Percentiles rank a stretch among this genome's conserved stretches.
Conservation (phyloP, 2,797 vertebrate species). For the Benthosema pterotum region DNA sequence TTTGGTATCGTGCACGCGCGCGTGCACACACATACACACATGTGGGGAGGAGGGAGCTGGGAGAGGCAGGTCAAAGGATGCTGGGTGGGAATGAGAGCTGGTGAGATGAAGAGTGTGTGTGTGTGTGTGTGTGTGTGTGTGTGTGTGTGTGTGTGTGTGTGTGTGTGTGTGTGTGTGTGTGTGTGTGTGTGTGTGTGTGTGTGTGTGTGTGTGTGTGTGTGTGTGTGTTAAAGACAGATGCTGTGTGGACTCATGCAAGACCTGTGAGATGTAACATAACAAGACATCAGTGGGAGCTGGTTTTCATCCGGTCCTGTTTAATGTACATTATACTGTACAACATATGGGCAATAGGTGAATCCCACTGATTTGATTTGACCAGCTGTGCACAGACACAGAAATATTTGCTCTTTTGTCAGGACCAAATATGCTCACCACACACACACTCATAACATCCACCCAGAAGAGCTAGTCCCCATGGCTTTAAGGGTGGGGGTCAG, state of each 20-base stretch:
- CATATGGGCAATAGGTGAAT: not conserved
- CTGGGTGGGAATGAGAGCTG: not conserved
- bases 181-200: not conserved
- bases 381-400: slow-evolving; percentile 9
- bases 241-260: not conserved
- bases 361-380: slow-evolving; percentile 32
- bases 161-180: not conserved
- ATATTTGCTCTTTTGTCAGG: no score
- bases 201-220: not conserved
- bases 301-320: slow-evolving; percentile 20
- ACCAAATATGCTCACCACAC: no score
- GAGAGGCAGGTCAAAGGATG: slow-evolving; percentile 31
- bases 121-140: slow-evolving; percentile 3
- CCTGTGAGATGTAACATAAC: slow-evolving; percentile 1
- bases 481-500: no score
- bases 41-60: slow-evolving; percentile 4
- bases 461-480: no score
- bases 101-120: slow-evolving; percentile 25
- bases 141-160: slow-evolving; percentile 17
- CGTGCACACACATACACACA: slow-evolving; percentile 8
- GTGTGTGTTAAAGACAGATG: no score
- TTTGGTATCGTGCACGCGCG: not conserved
- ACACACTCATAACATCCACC: no score
- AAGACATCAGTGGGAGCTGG: not conserved
- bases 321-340: slow-evolving; percentile 13